Conservation (phyloP, 2,113 vertebrate genomes). For the Phrynosoma platyrhinos region DNA sequence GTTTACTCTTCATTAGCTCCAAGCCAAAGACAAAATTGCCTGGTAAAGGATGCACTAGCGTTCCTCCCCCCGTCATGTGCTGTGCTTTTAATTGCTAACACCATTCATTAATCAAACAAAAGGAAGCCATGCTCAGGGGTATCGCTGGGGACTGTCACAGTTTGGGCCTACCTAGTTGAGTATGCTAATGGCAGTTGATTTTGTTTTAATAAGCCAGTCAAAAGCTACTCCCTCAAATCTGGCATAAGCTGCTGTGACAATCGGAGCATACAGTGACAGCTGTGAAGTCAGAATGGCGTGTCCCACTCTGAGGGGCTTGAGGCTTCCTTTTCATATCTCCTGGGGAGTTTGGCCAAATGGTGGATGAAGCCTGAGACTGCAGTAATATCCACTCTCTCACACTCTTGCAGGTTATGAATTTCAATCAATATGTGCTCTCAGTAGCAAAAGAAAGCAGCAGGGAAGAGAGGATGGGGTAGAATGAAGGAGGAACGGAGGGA, state of each 20-base stretch:
- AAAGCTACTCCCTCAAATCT: constrained; percentile 48
- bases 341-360: constrained; percentile 44
- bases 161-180: constrained; percentile 53
- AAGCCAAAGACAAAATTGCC: constrained; percentile 60
- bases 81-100: constrained; percentile 58
- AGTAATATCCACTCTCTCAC: constrained; percentile 70
- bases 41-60: constrained; percentile 37
- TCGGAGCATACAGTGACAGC: constrained; percentile 43
- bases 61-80: not conserved
- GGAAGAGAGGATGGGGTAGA: accelerated
- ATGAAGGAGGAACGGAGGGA: not conserved
- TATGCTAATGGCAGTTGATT: constrained; percentile 45
- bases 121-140: constrained; percentile 17
- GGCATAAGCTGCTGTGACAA: constrained; percentile 55
- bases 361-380: constrained; percentile 77
- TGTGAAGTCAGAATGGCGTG: constrained; percentile 1
- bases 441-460: not conserved
- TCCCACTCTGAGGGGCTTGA: not conserved
- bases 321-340: constrained; percentile 24
- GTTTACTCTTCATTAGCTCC: constrained; percentile 67
- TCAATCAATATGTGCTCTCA: constrained; percentile 60
- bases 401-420: constrained; percentile 66
- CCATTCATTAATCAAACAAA: constrained; percentile 66
- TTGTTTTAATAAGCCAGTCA: constrained; percentile 56
- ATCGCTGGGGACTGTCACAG: constrained; percentile 1